A percentile compares a stretch with the other conserved stretches of the same genome.
These are phyloP conservation scores for Phrynosoma blainvillii DNA, from an alignment of 2,113 vertebrate genomes.

Conservation along the genomic window DNA sequence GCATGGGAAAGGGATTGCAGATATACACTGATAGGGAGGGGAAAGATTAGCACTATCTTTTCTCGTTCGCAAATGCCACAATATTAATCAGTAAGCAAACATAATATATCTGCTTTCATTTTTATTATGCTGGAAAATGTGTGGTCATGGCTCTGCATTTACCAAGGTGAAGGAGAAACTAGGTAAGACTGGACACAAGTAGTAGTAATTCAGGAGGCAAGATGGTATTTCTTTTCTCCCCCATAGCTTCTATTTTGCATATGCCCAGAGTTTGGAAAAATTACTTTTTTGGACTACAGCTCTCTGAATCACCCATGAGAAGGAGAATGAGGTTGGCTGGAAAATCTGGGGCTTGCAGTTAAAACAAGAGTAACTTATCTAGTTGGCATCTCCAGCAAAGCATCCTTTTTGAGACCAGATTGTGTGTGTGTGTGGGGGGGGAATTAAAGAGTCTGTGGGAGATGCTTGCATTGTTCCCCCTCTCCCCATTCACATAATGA, in stretches of 20 bases:
- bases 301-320: too few species aligned
- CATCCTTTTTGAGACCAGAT: too few species aligned
- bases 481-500: background rate
- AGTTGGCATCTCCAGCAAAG: too few species aligned
- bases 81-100: background rate
- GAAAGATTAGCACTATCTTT: background rate
- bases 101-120: background rate
- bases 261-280: background rate
- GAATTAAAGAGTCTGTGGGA: too few species aligned
- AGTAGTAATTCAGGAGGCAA: background rate
- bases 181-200: too few species aligned
- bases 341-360: background rate
- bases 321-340: too few species aligned
- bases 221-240: background rate
- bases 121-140: background rate
- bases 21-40: background rate
- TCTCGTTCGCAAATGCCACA: background rate
- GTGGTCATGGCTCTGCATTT: background rate
- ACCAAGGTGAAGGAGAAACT: background rate
- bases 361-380: too few species aligned
- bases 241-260: too few species aligned
- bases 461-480: background rate
- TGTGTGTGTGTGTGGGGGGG: too few species aligned
- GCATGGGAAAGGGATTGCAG: background rate
- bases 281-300: too few species aligned